Percentiles rank a stretch among this genome's conserved stretches.
phyloP scores from a whole-genome alignment of 2,888 invertebrate species.

The Helicoverpa assulta region DNA sequence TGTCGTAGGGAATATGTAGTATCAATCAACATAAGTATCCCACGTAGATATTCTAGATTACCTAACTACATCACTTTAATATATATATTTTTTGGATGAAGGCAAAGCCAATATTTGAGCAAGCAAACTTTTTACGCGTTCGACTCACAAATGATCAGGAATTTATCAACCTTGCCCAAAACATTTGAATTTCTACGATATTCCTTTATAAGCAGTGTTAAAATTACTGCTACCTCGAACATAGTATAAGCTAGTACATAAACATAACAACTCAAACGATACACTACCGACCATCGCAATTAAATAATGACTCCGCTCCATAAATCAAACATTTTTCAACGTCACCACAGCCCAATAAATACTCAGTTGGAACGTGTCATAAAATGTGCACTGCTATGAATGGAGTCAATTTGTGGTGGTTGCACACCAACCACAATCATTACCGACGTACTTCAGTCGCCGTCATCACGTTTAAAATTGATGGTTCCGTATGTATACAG shows the following conservation, averaged over 20 bases:
- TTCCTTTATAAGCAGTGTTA: too few relatives aligned
- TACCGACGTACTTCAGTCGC: conserved; percentile 52
- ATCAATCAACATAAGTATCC: too few relatives aligned
- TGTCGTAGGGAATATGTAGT: too few relatives aligned
- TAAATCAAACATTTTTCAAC: conserved; percentile 45
- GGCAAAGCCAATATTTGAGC: too few relatives aligned
- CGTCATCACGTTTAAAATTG: conserved; percentile 61
- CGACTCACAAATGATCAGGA: too few relatives aligned
- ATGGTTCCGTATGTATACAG: conserved; percentile 22
- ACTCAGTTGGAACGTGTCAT: conserved; percentile 54
- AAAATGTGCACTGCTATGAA: conserved; percentile 64
- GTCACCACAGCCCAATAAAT: conserved; percentile 60
- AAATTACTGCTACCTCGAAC: too few relatives aligned
- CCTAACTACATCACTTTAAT: too few relatives aligned
- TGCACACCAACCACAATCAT: conserved; percentile 64
- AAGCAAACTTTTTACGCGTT: too few relatives aligned
- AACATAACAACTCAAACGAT: background rate
- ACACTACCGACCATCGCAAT: background rate
- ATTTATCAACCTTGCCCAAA: too few relatives aligned
- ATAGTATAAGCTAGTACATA: background rate
- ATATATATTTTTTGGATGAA: too few relatives aligned
- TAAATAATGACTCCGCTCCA: conserved; percentile 36
- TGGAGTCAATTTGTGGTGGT: conserved; percentile 71
- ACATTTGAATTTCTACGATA: too few relatives aligned
- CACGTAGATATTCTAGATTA: too few relatives aligned